A percentile compares a stretch with the other conserved stretches of the same genome.
Evolutionary conservation across 2,888 invertebrate genomes (phyloP).

Genomic region (Thymelicus lineola): DNA sequence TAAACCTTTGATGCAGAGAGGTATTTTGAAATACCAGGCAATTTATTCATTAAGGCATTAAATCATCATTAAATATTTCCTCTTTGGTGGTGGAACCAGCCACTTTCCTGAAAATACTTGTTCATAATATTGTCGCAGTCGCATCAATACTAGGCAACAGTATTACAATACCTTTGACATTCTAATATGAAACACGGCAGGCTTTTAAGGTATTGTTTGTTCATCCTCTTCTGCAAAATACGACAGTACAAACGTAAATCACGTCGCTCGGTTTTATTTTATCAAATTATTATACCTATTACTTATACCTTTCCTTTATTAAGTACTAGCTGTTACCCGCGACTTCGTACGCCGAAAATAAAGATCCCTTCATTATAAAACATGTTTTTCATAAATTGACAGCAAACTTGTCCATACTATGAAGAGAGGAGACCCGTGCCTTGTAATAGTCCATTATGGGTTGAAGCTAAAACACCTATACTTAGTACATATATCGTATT

Average conservation of each 20-base stretch:
- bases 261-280: conserved; percentile 42
- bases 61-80: too few species aligned
- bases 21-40: background rate
- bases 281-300: background rate
- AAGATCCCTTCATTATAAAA: too few species aligned
- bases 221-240: conserved; percentile 20
- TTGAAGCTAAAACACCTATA: too few species aligned
- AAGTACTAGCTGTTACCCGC: too few species aligned
- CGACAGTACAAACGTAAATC: conserved; percentile 21
- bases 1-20: background rate
- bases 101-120: background rate
- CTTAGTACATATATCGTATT: too few species aligned
- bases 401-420: too few species aligned
- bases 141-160: conserved; percentile 15
- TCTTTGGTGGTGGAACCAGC: background rate
- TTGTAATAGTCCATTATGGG: too few species aligned
- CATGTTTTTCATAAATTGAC: too few species aligned
- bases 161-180: conserved; percentile 35
- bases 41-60: too few species aligned
- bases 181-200: conserved; percentile 29
- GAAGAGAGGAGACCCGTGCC: too few species aligned
- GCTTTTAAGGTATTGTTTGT: conserved; percentile 24
- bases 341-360: too few species aligned
- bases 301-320: background rate
- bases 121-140: conserved; percentile 9